Evolutionary conservation across 1,140 invertebrate genomes (phyloP).

Genomic region (Vollenhovia emeryi): DNA sequence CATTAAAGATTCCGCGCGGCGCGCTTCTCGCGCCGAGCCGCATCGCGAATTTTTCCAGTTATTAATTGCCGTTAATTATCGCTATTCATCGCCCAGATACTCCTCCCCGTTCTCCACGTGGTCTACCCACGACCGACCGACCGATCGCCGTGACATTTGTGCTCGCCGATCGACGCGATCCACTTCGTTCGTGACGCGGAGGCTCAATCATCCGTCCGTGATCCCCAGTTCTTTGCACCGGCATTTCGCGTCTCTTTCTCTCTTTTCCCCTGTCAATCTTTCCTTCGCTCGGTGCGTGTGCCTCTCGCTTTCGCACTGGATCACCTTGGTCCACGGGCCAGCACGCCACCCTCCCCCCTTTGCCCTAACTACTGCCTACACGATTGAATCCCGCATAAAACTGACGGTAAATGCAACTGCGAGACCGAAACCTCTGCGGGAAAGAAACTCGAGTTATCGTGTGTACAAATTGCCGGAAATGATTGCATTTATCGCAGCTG

Average conservation of each 20-base stretch:
- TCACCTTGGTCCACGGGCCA: constrained; percentile 65
- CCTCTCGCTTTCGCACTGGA: constrained; percentile 61
- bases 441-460: background rate
- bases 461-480: background rate
- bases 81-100: background rate
- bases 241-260: background rate
- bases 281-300: background rate
- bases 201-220: constrained; percentile 41
- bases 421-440: constrained; percentile 11
- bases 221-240: constrained; percentile 27
- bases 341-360: constrained; percentile 1
- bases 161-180: too few relatives aligned
- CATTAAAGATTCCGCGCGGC: background rate
- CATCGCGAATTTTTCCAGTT: background rate
- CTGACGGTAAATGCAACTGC: constrained; percentile 30
- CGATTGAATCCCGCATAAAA: constrained; percentile 44
- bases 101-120: background rate
- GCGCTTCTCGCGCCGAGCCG: too few relatives aligned
- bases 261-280: background rate
- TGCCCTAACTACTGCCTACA: constrained; percentile 25
- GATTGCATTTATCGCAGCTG: background rate
- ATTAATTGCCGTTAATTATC: background rate
- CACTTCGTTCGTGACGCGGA: constrained; percentile 29
- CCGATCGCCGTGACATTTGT: constrained; percentile 7
- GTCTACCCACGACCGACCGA: background rate